Evolutionary conservation across 2,797 vertebrate species (phyloP), one percentile per base, ranked within the genome.

Genomic region (Enteromius trimaculatus): DNA sequence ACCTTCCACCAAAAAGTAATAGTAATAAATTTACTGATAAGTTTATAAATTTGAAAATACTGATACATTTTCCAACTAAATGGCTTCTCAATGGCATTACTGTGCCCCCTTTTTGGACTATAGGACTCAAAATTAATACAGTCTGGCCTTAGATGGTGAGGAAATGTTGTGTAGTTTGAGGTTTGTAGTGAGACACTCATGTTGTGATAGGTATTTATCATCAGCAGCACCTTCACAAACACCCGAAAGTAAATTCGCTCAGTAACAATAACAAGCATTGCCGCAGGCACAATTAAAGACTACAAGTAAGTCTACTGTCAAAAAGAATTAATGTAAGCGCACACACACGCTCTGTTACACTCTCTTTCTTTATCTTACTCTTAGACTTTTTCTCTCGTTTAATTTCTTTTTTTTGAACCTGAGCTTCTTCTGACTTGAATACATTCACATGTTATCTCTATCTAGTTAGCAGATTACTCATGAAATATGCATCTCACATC

Each of bases 261-360:
- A 6, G 74, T 47, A 84, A 80, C 68, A 76, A 70, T 81, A 81
- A 83, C 37, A 51, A 79, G 77, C 47, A 1, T 60, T 39, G 78
- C 85, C 77, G 29, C 16, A 9, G 62, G 72, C 87, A 68, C 74
- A 84, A 88, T 84, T 86, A 82, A 64, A 58, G 44, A 47, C 51
- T 39, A 17, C 39, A 68, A 72, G 31, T 13, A 70, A 64, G 72
- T 83, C 42, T 70, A 39, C 66, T 86, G 79, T 80, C 82, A 84
- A 8, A 82, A n/a, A 31, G 51, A 79, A 86, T 88, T 84, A 84
- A 64, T 49, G 62, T 79, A 82, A 80, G 23, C 10, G 16, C 39
- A 65, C 39, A 65, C 69, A 19, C 49, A 58, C 6, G 13, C 51
- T 47, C 64, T 60, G 70, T 69, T 34, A 53, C n/a, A 16, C 19